phyloP scores from a whole-genome alignment of 2,113 vertebrate species.

The Varanus komodoensis region DNA sequence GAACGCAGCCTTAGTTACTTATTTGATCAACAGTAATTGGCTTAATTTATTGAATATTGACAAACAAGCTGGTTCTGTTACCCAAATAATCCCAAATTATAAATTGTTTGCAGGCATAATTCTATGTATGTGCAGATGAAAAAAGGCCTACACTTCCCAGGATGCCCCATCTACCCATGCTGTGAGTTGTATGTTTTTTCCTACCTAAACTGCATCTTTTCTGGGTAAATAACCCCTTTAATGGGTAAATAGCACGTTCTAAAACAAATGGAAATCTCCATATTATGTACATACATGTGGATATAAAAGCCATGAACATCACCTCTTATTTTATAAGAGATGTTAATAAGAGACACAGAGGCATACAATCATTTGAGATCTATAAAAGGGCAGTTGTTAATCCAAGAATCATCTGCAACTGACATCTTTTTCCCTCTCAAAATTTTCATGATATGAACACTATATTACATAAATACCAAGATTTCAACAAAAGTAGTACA shows the following conservation, averaged over 20 bases:
- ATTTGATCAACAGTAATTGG: not conserved
- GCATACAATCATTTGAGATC: not conserved
- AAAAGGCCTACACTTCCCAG: too few relatives aligned
- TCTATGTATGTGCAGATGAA: too few relatives aligned
- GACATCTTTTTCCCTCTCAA: not conserved
- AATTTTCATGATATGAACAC: not conserved
- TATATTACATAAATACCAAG: not conserved
- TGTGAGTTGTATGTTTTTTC: too few relatives aligned
- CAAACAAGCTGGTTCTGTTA: not conserved
- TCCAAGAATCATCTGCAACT: not conserved
- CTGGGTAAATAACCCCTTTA: too few relatives aligned
- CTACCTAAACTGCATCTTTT: too few relatives aligned
- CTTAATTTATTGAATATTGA: not conserved
- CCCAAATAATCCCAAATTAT: not conserved
- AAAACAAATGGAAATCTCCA: too few relatives aligned
- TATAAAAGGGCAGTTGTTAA: not conserved
- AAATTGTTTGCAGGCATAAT: not conserved
- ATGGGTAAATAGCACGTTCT: too few relatives aligned
- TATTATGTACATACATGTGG: too few relatives aligned
- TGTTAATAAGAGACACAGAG: not conserved
- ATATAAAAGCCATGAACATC: not conserved
- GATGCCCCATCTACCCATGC: too few relatives aligned
- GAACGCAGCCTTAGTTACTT: slow-evolving; percentile 1
- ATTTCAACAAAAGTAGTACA: not conserved
- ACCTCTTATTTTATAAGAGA: not conserved